Conservation (phyloP, 1,140 invertebrate species). For the Diuraphis noxia region DNA sequence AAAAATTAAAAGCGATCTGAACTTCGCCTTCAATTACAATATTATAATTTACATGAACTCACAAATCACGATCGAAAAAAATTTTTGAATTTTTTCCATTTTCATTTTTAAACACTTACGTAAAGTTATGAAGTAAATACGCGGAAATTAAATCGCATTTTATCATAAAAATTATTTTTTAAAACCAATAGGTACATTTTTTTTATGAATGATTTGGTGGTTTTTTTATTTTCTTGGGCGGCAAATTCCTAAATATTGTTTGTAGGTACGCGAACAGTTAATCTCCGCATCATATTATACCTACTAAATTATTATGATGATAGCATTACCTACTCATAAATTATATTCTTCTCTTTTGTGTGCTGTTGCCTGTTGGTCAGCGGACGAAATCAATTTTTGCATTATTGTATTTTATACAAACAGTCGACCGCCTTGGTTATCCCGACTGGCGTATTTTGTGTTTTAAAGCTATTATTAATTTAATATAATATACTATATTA, state of each 20-base stretch:
- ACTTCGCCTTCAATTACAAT: background rate
- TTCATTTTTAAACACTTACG: too few species aligned
- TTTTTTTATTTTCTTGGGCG: background rate
- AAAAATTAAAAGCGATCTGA: background rate
- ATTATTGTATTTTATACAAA: background rate
- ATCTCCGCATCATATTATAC: background rate
- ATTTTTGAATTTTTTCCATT: background rate
- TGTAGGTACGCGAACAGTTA: background rate
- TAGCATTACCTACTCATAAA: background rate
- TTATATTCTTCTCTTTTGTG: background rate
- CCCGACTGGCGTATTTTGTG: background rate
- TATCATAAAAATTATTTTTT: background rate
- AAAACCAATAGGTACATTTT: background rate
- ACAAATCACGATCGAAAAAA: background rate
- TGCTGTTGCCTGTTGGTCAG: background rate
- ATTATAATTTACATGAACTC: too few species aligned
- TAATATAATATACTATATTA: background rate
- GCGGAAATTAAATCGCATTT: too few species aligned
- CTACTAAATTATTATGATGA: background rate
- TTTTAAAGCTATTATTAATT: background rate
- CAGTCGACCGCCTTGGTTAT: background rate
- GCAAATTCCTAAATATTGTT: background rate
- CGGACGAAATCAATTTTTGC: background rate
- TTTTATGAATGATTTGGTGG: too few species aligned
- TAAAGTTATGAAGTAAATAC: too few species aligned